Percentiles rank a stretch among this genome's conserved stretches.
Evolutionary conservation across 2,888 invertebrate species (phyloP).

Genomic region (Philhelius pedissequus): DNA sequence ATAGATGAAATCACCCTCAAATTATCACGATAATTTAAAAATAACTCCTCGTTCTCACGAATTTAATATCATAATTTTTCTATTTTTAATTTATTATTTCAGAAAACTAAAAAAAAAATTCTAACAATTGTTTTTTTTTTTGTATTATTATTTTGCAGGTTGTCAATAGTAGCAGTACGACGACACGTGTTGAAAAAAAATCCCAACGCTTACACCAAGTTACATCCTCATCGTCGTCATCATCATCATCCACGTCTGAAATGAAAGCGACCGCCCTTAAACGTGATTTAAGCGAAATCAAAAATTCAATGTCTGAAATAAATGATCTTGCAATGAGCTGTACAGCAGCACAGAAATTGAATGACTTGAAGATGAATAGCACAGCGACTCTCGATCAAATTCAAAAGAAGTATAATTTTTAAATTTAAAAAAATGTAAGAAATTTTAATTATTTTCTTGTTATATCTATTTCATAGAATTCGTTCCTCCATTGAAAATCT

Average conservation of each 20-base stretch:
- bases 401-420: conserved; percentile 72
- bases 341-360: conserved; percentile 73
- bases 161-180: conserved; percentile 79
- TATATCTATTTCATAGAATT: conserved; percentile 80
- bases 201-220: conserved; percentile 78
- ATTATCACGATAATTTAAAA: not conserved
- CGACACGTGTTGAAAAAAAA: conserved; percentile 78
- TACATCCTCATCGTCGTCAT: conserved; percentile 80
- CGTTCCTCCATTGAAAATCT: conserved; percentile 89
- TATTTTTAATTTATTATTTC: conserved; percentile 6
- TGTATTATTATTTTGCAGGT: conserved; percentile 72
- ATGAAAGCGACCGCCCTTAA: conserved; percentile 91
- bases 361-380: conserved; percentile 75
- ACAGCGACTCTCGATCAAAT: conserved; percentile 75
- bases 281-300: conserved; percentile 84
- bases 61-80: not conserved
- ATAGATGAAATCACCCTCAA: too few relatives aligned
- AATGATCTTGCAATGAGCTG: conserved; percentile 82
- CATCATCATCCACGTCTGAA: conserved; percentile 82
- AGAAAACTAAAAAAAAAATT: not conserved
- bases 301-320: conserved; percentile 93
- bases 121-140: not conserved
- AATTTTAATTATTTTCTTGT: not conserved
- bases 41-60: not conserved
- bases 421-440: not conserved